These are phyloP conservation scores for Neotragus pygmaeus DNA, from an alignment of 2,113 vertebrate species.

Conservation along the genomic window DNA sequence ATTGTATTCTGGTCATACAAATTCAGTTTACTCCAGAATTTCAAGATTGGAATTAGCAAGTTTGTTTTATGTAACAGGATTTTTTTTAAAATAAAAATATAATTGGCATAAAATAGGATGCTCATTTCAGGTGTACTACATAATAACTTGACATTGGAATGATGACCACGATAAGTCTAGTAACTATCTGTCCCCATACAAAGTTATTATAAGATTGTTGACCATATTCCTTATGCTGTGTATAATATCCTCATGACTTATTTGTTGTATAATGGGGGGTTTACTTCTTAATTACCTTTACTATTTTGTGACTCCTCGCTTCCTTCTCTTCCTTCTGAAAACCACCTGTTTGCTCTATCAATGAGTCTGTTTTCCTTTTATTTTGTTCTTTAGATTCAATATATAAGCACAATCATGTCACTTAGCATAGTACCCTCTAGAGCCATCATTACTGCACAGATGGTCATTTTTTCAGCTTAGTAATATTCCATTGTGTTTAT, in stretches of 20 bases:
- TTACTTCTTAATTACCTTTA: background rate
- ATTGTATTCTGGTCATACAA: background rate
- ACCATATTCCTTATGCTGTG: background rate
- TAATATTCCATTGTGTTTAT: background rate
- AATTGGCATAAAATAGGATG: background rate
- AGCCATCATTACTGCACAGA: background rate
- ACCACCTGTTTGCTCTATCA: background rate
- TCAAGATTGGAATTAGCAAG: background rate
- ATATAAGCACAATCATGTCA: background rate
- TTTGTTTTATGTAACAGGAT: background rate
- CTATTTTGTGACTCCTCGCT: background rate
- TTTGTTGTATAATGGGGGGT: background rate
- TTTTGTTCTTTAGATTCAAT: background rate
- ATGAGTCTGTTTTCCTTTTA: background rate
- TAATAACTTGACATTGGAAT: background rate
- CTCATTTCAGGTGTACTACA: background rate
- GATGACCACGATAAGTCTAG: background rate
- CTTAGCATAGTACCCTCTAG: background rate
- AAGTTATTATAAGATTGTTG: background rate
- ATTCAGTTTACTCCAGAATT: constrained; percentile 14
- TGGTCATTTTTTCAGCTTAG: background rate
- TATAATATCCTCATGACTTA: background rate
- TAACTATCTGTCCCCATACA: background rate
- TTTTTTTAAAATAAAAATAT: background rate
- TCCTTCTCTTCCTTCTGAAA: background rate